Conservation (phyloP, 2,113 vertebrate species). For the Strigops habroptila region DNA sequence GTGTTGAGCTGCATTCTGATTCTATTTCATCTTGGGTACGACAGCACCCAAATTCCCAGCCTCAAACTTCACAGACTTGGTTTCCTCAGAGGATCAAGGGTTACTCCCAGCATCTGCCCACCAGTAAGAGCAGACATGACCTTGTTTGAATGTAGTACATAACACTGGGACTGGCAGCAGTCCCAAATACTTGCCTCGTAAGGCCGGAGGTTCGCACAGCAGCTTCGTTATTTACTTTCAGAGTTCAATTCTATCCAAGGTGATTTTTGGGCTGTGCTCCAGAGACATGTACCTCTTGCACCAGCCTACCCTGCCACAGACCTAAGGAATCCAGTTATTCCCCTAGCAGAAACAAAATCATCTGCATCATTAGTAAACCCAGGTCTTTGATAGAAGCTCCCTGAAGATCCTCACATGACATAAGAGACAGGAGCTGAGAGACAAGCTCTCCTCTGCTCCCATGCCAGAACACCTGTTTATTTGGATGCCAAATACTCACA, state of each 20-base stretch:
- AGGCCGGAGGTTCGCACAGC: not conserved
- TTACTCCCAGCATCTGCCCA: not conserved
- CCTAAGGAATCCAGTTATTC: not conserved
- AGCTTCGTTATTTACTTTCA: not conserved
- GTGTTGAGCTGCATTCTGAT: accelerated
- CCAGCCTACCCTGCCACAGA: not conserved
- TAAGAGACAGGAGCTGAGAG: not conserved
- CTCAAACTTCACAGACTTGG: not conserved
- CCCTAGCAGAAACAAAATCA: not conserved
- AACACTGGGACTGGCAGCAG: accelerated
- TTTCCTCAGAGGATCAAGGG: not conserved
- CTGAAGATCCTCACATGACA: not conserved
- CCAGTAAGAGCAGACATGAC: not conserved
- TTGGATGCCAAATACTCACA: conserved; percentile 13
- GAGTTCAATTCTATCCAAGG: not conserved
- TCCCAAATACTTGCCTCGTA: not conserved
- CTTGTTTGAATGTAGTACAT: accelerated
- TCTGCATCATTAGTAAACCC: not conserved
- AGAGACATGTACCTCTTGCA: not conserved
- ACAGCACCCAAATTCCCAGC: not conserved
- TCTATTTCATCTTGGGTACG: accelerated
- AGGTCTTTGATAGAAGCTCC: not conserved
- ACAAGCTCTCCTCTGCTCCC: not conserved
- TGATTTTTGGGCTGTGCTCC: not conserved
- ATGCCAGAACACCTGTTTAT: conserved; percentile 44